A percentile compares a stretch with the other conserved stretches of the same genome.
Conservation (phyloP, 2,888 invertebrate species). For the Dysmachus trigonus region DNA sequence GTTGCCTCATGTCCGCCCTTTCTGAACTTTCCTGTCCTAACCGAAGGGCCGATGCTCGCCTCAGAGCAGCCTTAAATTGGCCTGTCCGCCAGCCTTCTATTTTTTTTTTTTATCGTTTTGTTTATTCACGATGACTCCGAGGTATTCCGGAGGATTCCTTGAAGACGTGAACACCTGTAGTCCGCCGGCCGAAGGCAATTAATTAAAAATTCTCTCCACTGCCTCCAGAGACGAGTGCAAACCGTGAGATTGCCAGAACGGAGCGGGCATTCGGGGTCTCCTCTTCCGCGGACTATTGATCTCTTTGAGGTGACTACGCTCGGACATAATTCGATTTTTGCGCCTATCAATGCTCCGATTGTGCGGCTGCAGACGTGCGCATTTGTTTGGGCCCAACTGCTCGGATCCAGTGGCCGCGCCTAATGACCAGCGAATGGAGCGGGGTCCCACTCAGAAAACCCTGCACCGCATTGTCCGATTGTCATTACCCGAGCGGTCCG, state of each 20-base stretch:
- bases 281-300: background rate
- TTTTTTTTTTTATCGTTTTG: background rate
- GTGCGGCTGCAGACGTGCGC: background rate
- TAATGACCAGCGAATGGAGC: background rate
- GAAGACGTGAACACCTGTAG: background rate
- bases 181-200: background rate
- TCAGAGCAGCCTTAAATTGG: background rate
- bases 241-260: background rate
- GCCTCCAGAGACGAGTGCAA: background rate
- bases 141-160: background rate
- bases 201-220: background rate
- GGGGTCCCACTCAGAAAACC: background rate
- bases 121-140: slow-evolving; percentile 1
- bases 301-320: background rate
- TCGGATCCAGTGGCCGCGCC: background rate
- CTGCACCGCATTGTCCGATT: background rate
- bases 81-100: background rate
- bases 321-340: background rate
- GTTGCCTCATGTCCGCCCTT: background rate
- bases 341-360: background rate
- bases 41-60: background rate
- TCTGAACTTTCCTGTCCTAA: background rate
- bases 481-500: background rate
- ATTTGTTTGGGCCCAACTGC: background rate
- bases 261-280: background rate